phyloP scores from a whole-genome alignment of 2,888 invertebrate genomes.

The Cephalotes varians region DNA sequence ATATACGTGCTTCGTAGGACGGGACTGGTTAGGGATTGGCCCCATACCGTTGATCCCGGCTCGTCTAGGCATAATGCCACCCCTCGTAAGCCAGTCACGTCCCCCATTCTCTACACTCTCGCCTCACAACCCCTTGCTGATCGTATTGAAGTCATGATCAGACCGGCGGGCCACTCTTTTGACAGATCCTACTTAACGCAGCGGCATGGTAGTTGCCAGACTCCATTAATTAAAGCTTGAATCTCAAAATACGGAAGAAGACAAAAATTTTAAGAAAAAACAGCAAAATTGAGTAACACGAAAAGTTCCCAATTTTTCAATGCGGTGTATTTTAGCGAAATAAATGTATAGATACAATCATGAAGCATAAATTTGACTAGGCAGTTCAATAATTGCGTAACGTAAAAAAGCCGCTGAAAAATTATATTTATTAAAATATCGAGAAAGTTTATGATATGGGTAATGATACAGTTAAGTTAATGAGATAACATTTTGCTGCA shows the following conservation, averaged over 20 bases:
- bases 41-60: conserved; percentile 82
- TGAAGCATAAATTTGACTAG: neutral
- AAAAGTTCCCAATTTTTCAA: neutral
- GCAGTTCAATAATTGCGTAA: neutral
- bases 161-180: conserved; percentile 66
- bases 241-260: neutral
- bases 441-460: neutral
- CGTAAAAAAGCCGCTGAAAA: neutral
- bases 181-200: conserved; percentile 70
- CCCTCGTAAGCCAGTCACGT: conserved; percentile 83
- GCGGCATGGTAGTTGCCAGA: conserved; percentile 71
- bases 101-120: conserved; percentile 76
- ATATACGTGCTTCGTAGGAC: conserved; percentile 76
- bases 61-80: conserved; percentile 81
- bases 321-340: neutral
- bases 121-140: conserved; percentile 64
- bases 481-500: neutral
- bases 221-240: conserved; percentile 74
- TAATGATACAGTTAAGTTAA: neutral
- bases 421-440: neutral
- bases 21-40: conserved; percentile 79
- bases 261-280: neutral
- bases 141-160: conserved; percentile 67
- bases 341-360: neutral
- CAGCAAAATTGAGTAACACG: neutral